phyloP scores from a whole-genome alignment of 2,113 vertebrate genomes.

The Butorides virescens region DNA sequence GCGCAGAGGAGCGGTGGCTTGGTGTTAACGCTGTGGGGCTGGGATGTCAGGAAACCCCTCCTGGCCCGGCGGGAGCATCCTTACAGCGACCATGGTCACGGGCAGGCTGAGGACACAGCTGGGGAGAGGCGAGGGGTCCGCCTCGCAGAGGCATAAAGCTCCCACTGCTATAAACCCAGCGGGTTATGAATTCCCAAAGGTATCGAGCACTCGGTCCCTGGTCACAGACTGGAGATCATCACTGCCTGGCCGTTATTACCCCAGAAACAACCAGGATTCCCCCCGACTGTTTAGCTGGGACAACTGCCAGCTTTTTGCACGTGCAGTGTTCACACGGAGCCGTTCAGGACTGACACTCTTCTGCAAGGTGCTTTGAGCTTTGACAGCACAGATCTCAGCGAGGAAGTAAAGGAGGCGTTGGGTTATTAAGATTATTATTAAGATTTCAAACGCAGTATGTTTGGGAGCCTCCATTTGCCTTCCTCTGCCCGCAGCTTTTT shows the following conservation, averaged over 20 bases:
- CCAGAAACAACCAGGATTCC: background rate
- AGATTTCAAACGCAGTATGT: background rate
- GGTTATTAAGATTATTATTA: background rate
- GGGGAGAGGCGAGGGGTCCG: background rate
- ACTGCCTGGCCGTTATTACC: background rate
- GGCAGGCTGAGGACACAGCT: background rate
- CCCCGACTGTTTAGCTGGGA: background rate
- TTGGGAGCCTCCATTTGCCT: background rate
- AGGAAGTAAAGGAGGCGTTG: background rate
- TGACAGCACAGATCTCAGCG: rapidly evolving
- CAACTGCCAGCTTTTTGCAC: background rate
- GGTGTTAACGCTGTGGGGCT: background rate
- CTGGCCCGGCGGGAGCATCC: rapidly evolving
- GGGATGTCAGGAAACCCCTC: background rate
- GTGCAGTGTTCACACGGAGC: rapidly evolving
- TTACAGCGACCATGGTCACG: rapidly evolving
- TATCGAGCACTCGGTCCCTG: too few species aligned
- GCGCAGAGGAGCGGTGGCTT: background rate
- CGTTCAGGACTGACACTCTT: background rate
- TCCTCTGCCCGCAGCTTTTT: background rate
- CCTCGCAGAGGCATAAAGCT: background rate
- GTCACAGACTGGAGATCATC: background rate
- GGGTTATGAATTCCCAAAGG: background rate
- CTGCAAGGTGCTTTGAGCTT: background rate
- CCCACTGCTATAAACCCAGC: background rate